phyloP scores from a whole-genome alignment of 2,113 vertebrate genomes.

The Leucopternis melanops region DNA sequence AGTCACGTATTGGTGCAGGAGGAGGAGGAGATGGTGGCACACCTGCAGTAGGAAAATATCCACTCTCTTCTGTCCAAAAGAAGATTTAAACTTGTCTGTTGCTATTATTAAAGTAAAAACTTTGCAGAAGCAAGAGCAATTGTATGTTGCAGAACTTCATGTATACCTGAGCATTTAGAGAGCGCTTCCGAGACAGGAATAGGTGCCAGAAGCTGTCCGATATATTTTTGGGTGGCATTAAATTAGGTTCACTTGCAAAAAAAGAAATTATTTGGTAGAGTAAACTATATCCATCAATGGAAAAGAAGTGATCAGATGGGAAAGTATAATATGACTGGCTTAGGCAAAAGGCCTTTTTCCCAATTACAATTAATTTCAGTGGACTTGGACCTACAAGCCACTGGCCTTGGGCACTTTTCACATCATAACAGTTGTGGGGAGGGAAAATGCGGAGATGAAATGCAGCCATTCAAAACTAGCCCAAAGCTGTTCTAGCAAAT shows the following conservation, averaged over 20 bases:
- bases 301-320: slow-evolving; percentile 40
- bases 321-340: slow-evolving; percentile 19
- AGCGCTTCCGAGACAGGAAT: background rate
- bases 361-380: slow-evolving; percentile 63
- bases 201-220: slow-evolving; percentile 24
- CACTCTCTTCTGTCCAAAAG: background rate
- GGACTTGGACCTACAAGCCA: slow-evolving; percentile 58
- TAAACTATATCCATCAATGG: slow-evolving; percentile 28
- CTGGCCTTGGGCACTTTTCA: slow-evolving; percentile 67
- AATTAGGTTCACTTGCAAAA: slow-evolving; percentile 24
- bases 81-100: background rate
- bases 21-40: background rate
- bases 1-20: background rate
- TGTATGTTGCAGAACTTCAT: background rate
- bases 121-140: slow-evolving; percentile 14
- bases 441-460: slow-evolving; percentile 64
- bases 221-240: slow-evolving; percentile 43
- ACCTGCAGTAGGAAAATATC: background rate
- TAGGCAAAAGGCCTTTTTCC: slow-evolving; percentile 41
- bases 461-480: slow-evolving; percentile 62
- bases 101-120: slow-evolving; percentile 1
- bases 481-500: slow-evolving; percentile 67
- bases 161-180: slow-evolving; percentile 17
- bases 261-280: background rate
- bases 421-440: slow-evolving; percentile 63